Percentiles rank a stretch among this genome's conserved stretches.
Conservation (phyloP, 2,797 vertebrate species). For the Microctenopoma lineatum region DNA sequence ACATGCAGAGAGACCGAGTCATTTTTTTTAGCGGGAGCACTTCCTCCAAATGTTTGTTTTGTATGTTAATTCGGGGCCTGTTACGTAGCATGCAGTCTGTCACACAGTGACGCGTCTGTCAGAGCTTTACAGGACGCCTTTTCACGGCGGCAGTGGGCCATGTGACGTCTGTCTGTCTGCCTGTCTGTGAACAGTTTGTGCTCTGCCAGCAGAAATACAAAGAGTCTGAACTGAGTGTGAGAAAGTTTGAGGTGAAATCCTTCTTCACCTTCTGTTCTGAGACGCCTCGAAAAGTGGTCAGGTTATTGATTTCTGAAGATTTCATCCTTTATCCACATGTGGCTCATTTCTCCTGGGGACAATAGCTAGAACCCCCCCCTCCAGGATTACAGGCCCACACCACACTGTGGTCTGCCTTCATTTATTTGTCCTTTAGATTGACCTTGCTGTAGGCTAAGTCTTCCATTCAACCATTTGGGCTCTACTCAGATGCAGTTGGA, state of each 20-base stretch:
- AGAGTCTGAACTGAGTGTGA: conserved; percentile 32
- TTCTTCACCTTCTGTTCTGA: conserved; percentile 68
- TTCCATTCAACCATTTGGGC: conserved; percentile 73
- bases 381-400: conserved; percentile 65
- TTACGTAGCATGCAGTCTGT: neutral
- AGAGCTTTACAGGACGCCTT: conserved; percentile 40
- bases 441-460: conserved; percentile 56
- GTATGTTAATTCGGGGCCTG: conserved; percentile 46
- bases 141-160: conserved; percentile 58
- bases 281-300: conserved; percentile 46
- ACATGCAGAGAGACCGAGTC: conserved; percentile 48
- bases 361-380: conserved; percentile 54
- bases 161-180: conserved; percentile 53
- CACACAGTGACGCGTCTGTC: conserved; percentile 16
- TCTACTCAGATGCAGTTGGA: conserved; percentile 34
- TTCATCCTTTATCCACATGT: conserved; percentile 39
- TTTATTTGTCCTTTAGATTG: conserved; percentile 69
- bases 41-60: conserved; percentile 44
- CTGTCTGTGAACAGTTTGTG: conserved; percentile 46
- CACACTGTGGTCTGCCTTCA: conserved; percentile 51
- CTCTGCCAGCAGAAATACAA: conserved; percentile 70
- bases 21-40: conserved; percentile 52
- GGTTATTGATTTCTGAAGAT: conserved; percentile 62
- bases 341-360: conserved; percentile 65
- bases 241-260: conserved; percentile 41